A percentile compares a stretch with the other conserved stretches of the same genome.
phyloP scores from a whole-genome alignment of 2,113 vertebrate genomes.

The Edolisoma coerulescens region DNA sequence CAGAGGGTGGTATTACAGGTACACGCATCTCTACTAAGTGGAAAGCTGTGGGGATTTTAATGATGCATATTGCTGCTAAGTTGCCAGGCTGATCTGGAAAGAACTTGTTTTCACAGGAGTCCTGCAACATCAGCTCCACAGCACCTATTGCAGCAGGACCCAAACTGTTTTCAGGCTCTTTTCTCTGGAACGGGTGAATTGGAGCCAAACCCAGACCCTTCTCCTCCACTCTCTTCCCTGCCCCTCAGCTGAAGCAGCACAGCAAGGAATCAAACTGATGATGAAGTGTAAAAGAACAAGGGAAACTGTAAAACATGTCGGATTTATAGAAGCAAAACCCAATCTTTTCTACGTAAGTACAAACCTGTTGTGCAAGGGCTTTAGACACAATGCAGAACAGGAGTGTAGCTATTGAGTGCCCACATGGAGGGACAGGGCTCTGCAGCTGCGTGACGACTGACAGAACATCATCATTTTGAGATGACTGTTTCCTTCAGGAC shows the following conservation, averaged over 20 bases:
- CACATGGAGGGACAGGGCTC: not conserved
- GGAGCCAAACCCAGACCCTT: not conserved
- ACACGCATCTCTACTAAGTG: not conserved
- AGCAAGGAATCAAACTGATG: not conserved
- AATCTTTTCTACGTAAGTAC: not conserved
- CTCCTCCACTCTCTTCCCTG: not conserved
- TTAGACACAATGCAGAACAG: not conserved
- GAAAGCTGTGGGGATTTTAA: not conserved
- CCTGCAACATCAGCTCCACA: not conserved
- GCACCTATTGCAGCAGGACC: not conserved
- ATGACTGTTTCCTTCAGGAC: not conserved
- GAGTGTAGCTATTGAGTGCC: not conserved
- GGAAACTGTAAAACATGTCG: not conserved
- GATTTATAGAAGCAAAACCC: not conserved
- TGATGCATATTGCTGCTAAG: not conserved
- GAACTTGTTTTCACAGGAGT: not conserved
- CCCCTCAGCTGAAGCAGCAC: not conserved
- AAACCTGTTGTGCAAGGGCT: not conserved
- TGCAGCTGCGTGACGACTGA: fast-evolving
- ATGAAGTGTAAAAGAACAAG: not conserved
- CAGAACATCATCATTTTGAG: not conserved
- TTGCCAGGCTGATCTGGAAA: not conserved
- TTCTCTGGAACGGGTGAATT: not conserved
- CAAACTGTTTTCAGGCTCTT: not conserved
- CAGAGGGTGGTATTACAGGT: not conserved